These are phyloP conservation scores for Zaprionus lineosus DNA, from an alignment of 2,888 invertebrate genomes.

Conservation along the genomic window DNA sequence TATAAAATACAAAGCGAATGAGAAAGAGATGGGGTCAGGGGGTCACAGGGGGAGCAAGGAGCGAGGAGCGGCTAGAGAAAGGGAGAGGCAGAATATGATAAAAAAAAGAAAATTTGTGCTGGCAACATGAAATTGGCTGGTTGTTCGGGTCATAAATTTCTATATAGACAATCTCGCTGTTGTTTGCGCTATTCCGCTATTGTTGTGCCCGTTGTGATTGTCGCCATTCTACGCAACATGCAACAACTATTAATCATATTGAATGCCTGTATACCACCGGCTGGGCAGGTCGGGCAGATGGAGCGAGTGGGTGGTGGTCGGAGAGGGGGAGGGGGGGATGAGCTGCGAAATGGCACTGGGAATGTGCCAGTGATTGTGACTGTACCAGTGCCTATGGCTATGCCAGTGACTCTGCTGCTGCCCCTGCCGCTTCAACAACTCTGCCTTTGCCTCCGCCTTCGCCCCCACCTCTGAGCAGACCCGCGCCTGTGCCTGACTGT, in stretches of 20 bases:
- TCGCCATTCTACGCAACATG: conserved; percentile 64
- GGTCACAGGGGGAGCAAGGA: neutral
- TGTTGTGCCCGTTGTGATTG: conserved; percentile 41
- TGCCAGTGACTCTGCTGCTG: too few relatives aligned
- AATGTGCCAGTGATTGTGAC: neutral
- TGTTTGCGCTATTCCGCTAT: conserved; percentile 42
- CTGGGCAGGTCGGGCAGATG: neutral
- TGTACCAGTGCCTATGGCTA: too few relatives aligned
- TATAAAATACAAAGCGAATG: too few relatives aligned
- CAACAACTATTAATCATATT: conserved; percentile 74
- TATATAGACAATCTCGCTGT: conserved; percentile 52
- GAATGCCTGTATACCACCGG: conserved; percentile 36
- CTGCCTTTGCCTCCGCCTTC: too few relatives aligned
- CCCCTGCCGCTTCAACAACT: too few relatives aligned
- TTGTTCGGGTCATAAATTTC: conserved; percentile 64
- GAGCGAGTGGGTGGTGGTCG: too few relatives aligned
- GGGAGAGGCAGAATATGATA: conserved; percentile 5
- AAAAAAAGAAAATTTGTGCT: conserved; percentile 16
- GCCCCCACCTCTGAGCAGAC: too few relatives aligned
- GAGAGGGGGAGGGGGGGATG: neutral
- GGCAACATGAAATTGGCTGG: conserved; percentile 72
- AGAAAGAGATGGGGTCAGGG: neutral
- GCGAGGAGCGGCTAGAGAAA: conserved; percentile 1
- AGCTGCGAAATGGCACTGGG: too few relatives aligned
- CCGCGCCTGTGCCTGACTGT: conserved; percentile 44